Conservation (phyloP, 1,140 invertebrate species). For the Bombus confusus region DNA sequence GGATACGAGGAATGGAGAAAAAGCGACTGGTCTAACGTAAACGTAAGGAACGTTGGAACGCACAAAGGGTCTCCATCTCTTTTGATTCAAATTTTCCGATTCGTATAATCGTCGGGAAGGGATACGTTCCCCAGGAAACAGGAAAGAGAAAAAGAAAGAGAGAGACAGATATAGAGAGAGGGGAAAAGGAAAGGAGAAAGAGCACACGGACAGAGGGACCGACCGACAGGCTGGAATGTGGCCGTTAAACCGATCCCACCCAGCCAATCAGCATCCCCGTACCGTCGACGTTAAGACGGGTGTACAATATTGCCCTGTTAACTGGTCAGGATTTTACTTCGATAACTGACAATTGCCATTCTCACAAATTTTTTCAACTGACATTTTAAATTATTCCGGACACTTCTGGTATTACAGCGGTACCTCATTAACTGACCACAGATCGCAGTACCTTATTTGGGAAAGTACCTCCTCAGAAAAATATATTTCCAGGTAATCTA, state of each 20-base stretch:
- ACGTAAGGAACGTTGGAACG: background rate
- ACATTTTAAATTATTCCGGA: background rate
- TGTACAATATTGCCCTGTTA: constrained; percentile 6
- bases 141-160: constrained; percentile 20
- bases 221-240: constrained; percentile 62
- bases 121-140: constrained; percentile 37
- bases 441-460: too few relatives aligned
- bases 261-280: constrained; percentile 60
- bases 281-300: constrained; percentile 46
- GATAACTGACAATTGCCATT: background rate
- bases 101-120: constrained; percentile 15
- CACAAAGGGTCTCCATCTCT: background rate
- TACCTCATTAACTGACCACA: too few relatives aligned
- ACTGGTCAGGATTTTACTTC: background rate
- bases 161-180: background rate
- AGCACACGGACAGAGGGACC: constrained; percentile 38
- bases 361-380: background rate
- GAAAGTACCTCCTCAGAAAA: too few relatives aligned
- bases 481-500: too few relatives aligned
- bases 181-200: background rate
- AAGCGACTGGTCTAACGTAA: background rate
- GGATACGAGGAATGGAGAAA: background rate
- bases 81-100: constrained; percentile 37
- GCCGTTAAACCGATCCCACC: constrained; percentile 63
- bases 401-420: background rate